phyloP scores from a whole-genome alignment of 2,797 vertebrate genomes.

The Thalassophryne amazonica region DNA sequence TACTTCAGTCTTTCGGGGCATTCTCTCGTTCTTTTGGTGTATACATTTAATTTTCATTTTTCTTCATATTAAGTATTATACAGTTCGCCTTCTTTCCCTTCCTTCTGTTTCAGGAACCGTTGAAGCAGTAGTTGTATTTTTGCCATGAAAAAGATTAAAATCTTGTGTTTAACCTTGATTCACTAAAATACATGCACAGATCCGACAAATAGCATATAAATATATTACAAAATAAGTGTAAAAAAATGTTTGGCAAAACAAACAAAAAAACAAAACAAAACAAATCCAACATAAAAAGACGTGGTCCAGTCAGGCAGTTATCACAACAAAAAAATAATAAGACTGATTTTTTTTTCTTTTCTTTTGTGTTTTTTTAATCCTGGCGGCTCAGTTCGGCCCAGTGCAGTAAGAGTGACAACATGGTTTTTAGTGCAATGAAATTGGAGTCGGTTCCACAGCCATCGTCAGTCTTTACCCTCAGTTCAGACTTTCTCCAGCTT shows the following conservation, averaged over 20 bases:
- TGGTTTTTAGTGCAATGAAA: constrained; percentile 83
- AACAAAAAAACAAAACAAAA: constrained; percentile 73
- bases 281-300: constrained; percentile 73
- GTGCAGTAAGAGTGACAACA: constrained; percentile 82
- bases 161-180: constrained; percentile 94
- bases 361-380: constrained; percentile 63
- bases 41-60: constrained; percentile 86
- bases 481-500: constrained; percentile 74
- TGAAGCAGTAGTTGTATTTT: constrained; percentile 81
- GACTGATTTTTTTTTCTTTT: constrained; percentile 72
- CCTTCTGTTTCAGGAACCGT: constrained; percentile 52
- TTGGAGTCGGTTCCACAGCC: constrained; percentile 77
- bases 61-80: constrained; percentile 80
- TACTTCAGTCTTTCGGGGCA: constrained; percentile 88
- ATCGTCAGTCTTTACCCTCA: constrained; percentile 64
- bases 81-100: constrained; percentile 63
- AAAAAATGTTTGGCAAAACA: constrained; percentile 78
- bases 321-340: constrained; percentile 77
- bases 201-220: constrained; percentile 93
- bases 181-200: constrained; percentile 95
- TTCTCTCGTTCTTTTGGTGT: constrained; percentile 82
- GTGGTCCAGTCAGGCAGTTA: constrained; percentile 82
- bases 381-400: constrained; percentile 79
- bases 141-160: constrained; percentile 95
- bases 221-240: constrained; percentile 82